A percentile compares a stretch with the other conserved stretches of the same genome.
These are phyloP conservation scores for Digitonthophagus gazella DNA, from an alignment of 2,888 invertebrate genomes.

Conservation along the genomic window DNA sequence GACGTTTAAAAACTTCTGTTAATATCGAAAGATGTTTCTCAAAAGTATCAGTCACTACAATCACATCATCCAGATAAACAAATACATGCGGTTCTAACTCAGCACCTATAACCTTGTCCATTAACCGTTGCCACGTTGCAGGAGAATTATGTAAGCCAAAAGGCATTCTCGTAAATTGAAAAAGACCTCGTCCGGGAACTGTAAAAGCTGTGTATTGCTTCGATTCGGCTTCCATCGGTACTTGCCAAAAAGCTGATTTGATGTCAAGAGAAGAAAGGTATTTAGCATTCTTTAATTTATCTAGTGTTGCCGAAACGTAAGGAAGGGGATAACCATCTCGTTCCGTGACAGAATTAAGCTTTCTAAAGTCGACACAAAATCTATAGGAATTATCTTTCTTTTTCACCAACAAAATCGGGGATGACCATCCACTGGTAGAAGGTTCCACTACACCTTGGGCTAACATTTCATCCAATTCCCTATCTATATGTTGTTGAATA, in stretches of 20 bases:
- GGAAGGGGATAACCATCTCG: slow-evolving; percentile 40
- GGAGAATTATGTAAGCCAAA: slow-evolving; percentile 38
- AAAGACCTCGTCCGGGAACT: slow-evolving; percentile 30
- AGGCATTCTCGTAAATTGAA: slow-evolving; percentile 35
- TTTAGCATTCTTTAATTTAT: slow-evolving; percentile 36
- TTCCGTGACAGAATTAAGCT: slow-evolving; percentile 38
- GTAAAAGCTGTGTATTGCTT: slow-evolving; percentile 29
- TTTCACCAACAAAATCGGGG: slow-evolving; percentile 29
- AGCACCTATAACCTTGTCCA: slow-evolving; percentile 35
- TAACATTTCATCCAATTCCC: slow-evolving; percentile 33
- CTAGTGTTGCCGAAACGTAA: slow-evolving; percentile 37
- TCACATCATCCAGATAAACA: slow-evolving; percentile 26
- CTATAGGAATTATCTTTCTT: slow-evolving; percentile 34
- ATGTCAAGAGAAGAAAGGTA: slow-evolving; percentile 41
- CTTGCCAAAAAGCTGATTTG: slow-evolving; percentile 39
- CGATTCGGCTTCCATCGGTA: slow-evolving; percentile 27
- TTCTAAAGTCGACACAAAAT: slow-evolving; percentile 40
- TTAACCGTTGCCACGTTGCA: slow-evolving; percentile 36
- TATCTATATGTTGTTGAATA: slow-evolving; percentile 31
- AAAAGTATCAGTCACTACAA: slow-evolving; percentile 20
- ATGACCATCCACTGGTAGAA: slow-evolving; percentile 31
- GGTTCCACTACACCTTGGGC: slow-evolving; percentile 32
- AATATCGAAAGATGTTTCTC: slow-evolving; percentile 26
- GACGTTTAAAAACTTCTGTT: slow-evolving; percentile 25
- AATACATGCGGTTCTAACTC: slow-evolving; percentile 31